Evolutionary conservation across 1,140 invertebrate genomes (phyloP), one percentile per base, ranked within the genome.

Genomic region (Littorina saxatilis): DNA sequence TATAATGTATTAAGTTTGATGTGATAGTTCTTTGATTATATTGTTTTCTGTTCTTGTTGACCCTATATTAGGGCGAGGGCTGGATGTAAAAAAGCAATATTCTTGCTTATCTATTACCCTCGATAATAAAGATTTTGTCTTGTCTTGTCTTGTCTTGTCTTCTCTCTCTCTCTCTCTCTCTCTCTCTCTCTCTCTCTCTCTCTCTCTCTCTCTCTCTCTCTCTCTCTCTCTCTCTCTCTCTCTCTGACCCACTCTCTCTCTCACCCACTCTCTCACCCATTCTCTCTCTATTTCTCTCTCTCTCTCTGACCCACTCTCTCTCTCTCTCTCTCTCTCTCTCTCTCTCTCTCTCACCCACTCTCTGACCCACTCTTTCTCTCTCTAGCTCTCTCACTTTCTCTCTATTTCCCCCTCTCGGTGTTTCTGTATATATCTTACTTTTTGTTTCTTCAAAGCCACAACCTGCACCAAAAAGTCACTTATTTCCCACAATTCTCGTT

Each of bases 271-370:
- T 27, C 23, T 63, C 7, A 40, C 15, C 40, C 5, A 40, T 3
- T 72, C 20, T 72, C 15, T 40, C 20, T 72, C 15, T 72, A 17
- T 40, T 3, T 72, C 20, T 72, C 37, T 39, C 2, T 39, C 17
- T 72, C 0, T 72, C 61, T 32, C 1, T 58, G 17, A 47, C 43
- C 5, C 55, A 58, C 55, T 47, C 43, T 58, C 13, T 58, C 55
- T 58, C 55, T 58, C 55, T 58, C 9, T 58, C 55, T 58, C 55
- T 58, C 55, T 58, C 55, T 58, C 9, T 58, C 55, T 58, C 55
- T 58, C 9, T 58, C 55, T 58, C 55, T 23, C 9, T 58, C 15
- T 27, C n/a, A 4, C 3, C 23, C n/a, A 4, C n/a, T 27, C n/a
- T 27, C n/a, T 23, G 9, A 9, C n/a, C 23, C n/a, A 4, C 55